A percentile compares a stretch with the other conserved stretches of the same genome.
Evolutionary conservation across 1,140 invertebrate species (phyloP).

Genomic region (Agraylea sexmaculata): DNA sequence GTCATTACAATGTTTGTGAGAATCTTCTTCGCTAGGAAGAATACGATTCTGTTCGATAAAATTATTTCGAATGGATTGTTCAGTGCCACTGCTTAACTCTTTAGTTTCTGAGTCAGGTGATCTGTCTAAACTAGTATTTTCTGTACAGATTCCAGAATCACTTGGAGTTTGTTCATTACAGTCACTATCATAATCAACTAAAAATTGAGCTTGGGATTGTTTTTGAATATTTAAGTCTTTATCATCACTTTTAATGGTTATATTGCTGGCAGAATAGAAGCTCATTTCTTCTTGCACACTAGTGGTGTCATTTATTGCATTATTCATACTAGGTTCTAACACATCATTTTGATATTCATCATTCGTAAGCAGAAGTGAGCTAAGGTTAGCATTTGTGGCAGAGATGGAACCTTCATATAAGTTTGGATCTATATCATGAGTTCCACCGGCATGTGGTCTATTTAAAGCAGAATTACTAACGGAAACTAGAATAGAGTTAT

Average conservation of each 20-base stretch:
- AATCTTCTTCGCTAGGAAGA: constrained; percentile 20
- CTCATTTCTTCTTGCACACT: constrained; percentile 24
- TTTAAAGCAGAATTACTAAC: constrained; percentile 15
- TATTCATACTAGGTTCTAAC: constrained; percentile 20
- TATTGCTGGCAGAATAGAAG: constrained; percentile 28
- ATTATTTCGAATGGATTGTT: constrained; percentile 27
- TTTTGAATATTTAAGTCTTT: constrained; percentile 27
- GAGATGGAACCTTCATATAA: constrained; percentile 41
- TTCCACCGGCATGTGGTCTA: constrained; percentile 4
- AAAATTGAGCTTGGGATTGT: constrained; percentile 41
- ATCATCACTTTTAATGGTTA: constrained; percentile 2
- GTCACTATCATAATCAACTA: constrained; percentile 37
- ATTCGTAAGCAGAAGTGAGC: constrained; percentile 45
- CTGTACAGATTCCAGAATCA: constrained; percentile 59
- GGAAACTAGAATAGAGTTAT: constrained; percentile 21
- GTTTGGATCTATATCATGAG: constrained; percentile 33
- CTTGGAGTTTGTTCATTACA: constrained; percentile 37
- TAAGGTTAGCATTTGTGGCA: constrained; percentile 54
- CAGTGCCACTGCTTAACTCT: constrained; percentile 10
- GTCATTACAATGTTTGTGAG: background rate
- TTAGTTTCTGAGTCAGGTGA: constrained; percentile 42
- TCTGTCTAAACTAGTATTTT: constrained; percentile 54
- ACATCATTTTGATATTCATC: constrained; percentile 31
- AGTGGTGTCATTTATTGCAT: constrained; percentile 2
- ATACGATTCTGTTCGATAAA: constrained; percentile 36